Evolutionary conservation across 1,140 invertebrate genomes (phyloP).

Genomic region (Hetaerina americana): DNA sequence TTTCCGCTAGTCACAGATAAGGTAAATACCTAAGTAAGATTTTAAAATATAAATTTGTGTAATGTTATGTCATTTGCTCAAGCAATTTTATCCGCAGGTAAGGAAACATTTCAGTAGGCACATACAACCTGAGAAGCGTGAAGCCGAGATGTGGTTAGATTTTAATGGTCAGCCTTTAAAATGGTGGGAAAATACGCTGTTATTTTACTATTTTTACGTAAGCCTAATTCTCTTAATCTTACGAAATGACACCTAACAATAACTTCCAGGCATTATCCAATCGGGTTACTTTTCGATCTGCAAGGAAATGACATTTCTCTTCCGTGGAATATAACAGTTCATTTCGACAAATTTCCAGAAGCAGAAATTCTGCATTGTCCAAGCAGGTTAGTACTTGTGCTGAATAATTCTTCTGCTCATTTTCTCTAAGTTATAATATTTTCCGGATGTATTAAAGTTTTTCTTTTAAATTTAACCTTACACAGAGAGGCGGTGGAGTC

Average conservation of each 20-base stretch:
- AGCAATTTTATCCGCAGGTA: conserved; percentile 43
- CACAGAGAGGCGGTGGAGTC: conserved; percentile 83
- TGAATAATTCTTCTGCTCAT: not conserved
- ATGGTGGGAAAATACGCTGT: conserved; percentile 40
- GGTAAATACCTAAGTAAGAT: no score
- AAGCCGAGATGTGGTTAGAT: conserved; percentile 90
- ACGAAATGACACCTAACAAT: conserved; percentile 6
- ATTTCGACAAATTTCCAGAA: conserved; percentile 86
- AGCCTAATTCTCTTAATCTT: conserved; percentile 3
- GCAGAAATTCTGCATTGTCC: conserved; percentile 59
- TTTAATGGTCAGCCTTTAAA: conserved; percentile 84
- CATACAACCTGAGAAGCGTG: conserved; percentile 65
- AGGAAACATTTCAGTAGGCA: conserved; percentile 79
- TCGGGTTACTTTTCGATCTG: conserved; percentile 88
- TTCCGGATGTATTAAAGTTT: not conserved
- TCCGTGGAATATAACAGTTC: conserved; percentile 90
- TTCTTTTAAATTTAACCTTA: conserved; percentile 17
- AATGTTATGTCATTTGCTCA: no score
- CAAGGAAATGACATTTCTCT: conserved; percentile 54
- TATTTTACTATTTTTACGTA: no score
- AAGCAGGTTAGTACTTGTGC: conserved; percentile 45
- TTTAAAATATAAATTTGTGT: no score
- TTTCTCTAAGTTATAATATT: not conserved
- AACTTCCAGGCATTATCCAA: conserved; percentile 71
- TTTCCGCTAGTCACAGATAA: conserved; percentile 94